Conservation (phyloP, 2,113 vertebrate genomes). For the Anarhynchus alexandrinus region DNA sequence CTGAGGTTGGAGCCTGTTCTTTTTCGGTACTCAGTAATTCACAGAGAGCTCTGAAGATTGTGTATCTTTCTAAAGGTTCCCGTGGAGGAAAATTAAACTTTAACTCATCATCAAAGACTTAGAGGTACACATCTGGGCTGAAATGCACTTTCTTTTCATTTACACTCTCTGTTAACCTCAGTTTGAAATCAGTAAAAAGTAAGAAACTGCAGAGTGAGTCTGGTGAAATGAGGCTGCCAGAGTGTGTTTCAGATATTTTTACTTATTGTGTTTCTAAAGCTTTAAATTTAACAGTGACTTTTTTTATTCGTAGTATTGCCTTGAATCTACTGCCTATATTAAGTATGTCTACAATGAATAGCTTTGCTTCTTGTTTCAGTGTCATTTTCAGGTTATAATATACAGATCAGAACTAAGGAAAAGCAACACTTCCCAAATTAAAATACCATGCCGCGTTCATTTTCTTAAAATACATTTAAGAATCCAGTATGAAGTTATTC, state of each 20-base stretch:
- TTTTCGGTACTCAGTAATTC: neutral
- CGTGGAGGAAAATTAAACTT: neutral
- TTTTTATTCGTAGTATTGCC: neutral
- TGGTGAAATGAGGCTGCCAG: neutral
- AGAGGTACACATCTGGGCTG: neutral
- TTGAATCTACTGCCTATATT: neutral
- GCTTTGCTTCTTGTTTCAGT: neutral
- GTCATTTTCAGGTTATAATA: neutral
- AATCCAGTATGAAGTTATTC: neutral
- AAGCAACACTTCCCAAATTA: neutral
- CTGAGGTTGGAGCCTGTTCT: neutral
- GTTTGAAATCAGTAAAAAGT: neutral
- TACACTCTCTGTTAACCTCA: neutral
- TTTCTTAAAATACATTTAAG: neutral
- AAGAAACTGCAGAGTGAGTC: neutral
- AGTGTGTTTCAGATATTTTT: neutral
- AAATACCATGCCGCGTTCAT: neutral
- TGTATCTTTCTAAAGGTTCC: neutral
- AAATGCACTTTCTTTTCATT: neutral
- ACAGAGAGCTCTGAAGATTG: neutral
- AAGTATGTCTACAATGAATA: neutral
- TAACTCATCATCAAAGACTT: neutral
- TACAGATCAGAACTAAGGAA: neutral
- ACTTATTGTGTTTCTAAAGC: neutral
- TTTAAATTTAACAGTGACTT: neutral